Conservation (phyloP, 1,140 invertebrate genomes). For the Bursaphelenchus mucronatus region DNA sequence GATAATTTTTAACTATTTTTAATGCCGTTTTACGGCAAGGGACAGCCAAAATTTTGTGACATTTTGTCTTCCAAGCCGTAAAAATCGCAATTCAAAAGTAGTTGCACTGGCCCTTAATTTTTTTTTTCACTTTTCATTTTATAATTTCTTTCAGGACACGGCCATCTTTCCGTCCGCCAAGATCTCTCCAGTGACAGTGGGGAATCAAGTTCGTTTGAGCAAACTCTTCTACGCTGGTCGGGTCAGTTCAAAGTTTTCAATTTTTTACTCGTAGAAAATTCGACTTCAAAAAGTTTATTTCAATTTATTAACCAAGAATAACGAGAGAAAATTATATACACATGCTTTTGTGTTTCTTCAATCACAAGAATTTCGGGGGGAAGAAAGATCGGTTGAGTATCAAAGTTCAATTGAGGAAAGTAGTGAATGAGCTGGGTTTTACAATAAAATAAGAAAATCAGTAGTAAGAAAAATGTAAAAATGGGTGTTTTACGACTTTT, state of each 20-base stretch:
- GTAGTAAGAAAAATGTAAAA: too few relatives aligned
- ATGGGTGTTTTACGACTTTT: too few relatives aligned
- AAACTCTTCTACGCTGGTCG: not conserved
- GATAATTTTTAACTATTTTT: too few relatives aligned
- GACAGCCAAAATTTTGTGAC: too few relatives aligned
- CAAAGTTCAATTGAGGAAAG: not conserved
- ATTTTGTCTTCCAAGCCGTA: too few relatives aligned
- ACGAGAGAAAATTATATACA: not conserved
- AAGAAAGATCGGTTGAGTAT: slow-evolving; percentile 3
- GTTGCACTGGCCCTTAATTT: too few relatives aligned
- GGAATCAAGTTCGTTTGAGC: not conserved
- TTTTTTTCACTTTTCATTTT: not conserved
- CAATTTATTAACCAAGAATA: not conserved
- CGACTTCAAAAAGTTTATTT: not conserved
- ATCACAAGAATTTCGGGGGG: not conserved
- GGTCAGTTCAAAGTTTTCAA: not conserved
- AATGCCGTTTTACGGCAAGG: too few relatives aligned
- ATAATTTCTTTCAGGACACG: slow-evolving; percentile 8
- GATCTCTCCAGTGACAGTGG: not conserved
- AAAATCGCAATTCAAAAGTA: too few relatives aligned
- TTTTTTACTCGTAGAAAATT: not conserved
- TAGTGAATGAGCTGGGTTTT: too few relatives aligned
- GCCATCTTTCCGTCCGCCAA: slow-evolving; percentile 1
- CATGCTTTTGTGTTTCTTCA: not conserved
- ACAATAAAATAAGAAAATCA: too few relatives aligned